These are phyloP conservation scores for Charina bottae DNA, from an alignment of 2,113 vertebrate genomes.

Conservation along the genomic window DNA sequence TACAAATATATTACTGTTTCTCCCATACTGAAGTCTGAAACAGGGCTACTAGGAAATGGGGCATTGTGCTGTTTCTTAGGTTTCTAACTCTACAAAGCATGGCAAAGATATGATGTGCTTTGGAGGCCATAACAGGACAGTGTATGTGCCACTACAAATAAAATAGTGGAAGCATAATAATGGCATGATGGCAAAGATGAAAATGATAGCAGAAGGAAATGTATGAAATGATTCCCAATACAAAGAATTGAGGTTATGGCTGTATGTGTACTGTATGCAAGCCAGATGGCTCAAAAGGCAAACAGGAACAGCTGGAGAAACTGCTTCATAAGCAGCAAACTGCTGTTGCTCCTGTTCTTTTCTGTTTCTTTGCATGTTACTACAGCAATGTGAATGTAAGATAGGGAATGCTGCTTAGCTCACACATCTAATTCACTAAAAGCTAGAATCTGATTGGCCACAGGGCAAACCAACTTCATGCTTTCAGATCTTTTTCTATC, in stretches of 20 bases:
- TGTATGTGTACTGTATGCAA: background rate
- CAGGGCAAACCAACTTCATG: constrained; percentile 4
- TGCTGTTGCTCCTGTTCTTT: constrained; percentile 5
- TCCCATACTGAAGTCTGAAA: background rate
- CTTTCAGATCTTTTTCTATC: background rate
- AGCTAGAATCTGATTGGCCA: background rate
- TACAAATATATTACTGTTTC: background rate
- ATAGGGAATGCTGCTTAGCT: background rate
- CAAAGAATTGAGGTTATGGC: background rate
- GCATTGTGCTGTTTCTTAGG: background rate
- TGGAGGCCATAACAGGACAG: background rate
- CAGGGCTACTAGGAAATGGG: too few species aligned
- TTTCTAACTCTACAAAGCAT: background rate
- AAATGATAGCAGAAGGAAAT: background rate
- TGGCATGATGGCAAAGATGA: background rate
- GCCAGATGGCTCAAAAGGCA: constrained; percentile 21
- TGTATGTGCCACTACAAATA: background rate
- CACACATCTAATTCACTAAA: constrained; percentile 3
- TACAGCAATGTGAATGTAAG: background rate
- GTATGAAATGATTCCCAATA: background rate
- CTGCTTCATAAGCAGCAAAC: background rate
- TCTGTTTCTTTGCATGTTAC: background rate
- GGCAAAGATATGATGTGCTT: background rate
- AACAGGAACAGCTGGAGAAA: constrained; percentile 19
- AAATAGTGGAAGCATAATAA: background rate